phyloP scores from a whole-genome alignment of 2,888 invertebrate genomes.

The Ormyrus pomaceus region DNA sequence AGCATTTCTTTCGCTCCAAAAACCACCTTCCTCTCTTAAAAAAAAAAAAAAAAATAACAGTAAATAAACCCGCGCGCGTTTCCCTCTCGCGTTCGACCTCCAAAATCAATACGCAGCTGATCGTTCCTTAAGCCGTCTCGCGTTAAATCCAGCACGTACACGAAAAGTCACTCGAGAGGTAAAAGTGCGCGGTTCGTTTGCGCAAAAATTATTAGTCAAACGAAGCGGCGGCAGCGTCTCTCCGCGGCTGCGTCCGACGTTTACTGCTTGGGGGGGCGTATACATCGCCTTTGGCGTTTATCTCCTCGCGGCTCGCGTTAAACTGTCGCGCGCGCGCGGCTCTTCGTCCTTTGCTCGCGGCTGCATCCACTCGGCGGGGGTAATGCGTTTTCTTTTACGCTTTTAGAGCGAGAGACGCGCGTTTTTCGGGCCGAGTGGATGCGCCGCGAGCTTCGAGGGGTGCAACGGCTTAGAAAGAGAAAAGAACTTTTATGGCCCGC shows the following conservation, averaged over 20 bases:
- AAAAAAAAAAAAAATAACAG: too few relatives aligned
- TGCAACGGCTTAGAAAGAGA: too few relatives aligned
- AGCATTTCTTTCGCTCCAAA: too few relatives aligned
- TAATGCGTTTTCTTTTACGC: too few relatives aligned
- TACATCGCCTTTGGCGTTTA: slow-evolving; percentile 23
- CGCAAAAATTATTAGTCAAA: background rate
- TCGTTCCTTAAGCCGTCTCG: background rate
- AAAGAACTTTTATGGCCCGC: too few relatives aligned
- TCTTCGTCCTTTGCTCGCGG: too few relatives aligned
- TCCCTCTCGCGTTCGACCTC: background rate
- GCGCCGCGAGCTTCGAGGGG: too few relatives aligned
- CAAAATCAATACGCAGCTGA: background rate
- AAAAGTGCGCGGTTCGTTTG: background rate
- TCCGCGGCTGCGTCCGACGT: background rate
- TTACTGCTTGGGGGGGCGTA: slow-evolving; percentile 9
- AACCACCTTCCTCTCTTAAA: too few relatives aligned
- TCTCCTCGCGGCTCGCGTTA: background rate
- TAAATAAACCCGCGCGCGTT: background rate
- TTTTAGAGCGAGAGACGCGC: too few relatives aligned
- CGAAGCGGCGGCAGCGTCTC: background rate
- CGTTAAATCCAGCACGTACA: background rate
- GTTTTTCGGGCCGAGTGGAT: too few relatives aligned
- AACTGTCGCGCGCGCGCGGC: too few relatives aligned
- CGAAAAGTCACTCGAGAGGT: slow-evolving; percentile 8
- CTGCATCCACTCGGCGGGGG: too few relatives aligned